phyloP scores from a whole-genome alignment of 2,888 invertebrate genomes.

The Automeris io region DNA sequence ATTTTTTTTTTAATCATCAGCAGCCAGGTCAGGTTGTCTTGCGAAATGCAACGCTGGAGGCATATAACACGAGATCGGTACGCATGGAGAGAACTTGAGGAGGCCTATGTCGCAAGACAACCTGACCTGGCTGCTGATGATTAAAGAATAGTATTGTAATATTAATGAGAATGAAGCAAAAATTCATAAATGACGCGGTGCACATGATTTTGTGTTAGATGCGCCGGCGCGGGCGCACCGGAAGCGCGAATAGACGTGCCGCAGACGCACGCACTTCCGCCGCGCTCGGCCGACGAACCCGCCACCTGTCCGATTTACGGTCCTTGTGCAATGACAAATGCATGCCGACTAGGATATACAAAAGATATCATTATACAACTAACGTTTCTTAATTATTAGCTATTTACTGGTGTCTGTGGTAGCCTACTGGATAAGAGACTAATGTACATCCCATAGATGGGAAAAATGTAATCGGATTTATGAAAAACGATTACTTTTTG shows the following conservation, averaged over 20 bases:
- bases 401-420: too few species aligned
- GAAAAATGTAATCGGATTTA: too few species aligned
- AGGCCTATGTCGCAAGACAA: too few species aligned
- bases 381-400: neutral
- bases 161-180: conserved; percentile 3
- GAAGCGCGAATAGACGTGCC: conserved; percentile 72
- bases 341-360: neutral
- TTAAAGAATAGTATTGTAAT: conserved; percentile 3
- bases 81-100: too few species aligned
- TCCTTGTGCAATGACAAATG: conserved; percentile 26
- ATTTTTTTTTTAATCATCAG: too few species aligned
- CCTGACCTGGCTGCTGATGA: too few species aligned
- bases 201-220: conserved; percentile 40
- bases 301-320: conserved; percentile 47
- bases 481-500: too few species aligned
- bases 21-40: too few species aligned
- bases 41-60: too few species aligned
- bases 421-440: too few species aligned
- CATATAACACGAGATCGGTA: too few species aligned
- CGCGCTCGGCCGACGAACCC: conserved; percentile 59
- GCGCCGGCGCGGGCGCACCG: conserved; percentile 40
- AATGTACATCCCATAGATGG: too few species aligned
- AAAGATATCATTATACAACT: neutral
- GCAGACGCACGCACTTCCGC: conserved; percentile 73
- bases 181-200: conserved; percentile 4